A percentile compares a stretch with the other conserved stretches of the same genome.
phyloP scores from a whole-genome alignment of 1,140 invertebrate genomes.

The Laodelphax striatellus region DNA sequence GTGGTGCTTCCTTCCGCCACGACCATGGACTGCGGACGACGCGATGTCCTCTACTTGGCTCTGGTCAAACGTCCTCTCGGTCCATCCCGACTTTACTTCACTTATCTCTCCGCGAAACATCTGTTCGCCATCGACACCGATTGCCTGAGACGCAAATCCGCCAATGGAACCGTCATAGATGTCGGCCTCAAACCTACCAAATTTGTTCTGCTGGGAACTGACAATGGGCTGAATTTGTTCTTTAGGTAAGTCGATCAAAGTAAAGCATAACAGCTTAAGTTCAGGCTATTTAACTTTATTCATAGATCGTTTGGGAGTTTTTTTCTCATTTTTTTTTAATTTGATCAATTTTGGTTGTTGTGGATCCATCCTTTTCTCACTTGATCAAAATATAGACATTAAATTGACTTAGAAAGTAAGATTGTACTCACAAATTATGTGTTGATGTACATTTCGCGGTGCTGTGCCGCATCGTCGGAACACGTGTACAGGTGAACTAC shows the following conservation, averaged over 20 bases:
- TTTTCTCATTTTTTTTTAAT: too few relatives aligned
- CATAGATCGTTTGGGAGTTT: too few relatives aligned
- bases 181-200: slow-evolving; percentile 40
- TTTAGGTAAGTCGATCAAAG: slow-evolving; percentile 30
- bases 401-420: too few relatives aligned
- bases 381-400: too few relatives aligned
- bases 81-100: slow-evolving; percentile 40
- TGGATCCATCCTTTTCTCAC: too few relatives aligned
- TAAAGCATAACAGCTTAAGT: too few relatives aligned
- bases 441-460: too few relatives aligned
- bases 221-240: slow-evolving; percentile 41
- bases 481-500: too few relatives aligned
- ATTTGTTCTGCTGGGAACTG: slow-evolving; percentile 44
- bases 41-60: slow-evolving; percentile 43
- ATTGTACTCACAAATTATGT: too few relatives aligned
- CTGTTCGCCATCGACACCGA: slow-evolving; percentile 40
- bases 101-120: slow-evolving; percentile 40
- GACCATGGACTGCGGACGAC: slow-evolving; percentile 24
- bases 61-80: slow-evolving; percentile 36
- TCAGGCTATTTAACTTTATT: too few relatives aligned
- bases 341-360: too few relatives aligned
- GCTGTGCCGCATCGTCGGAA: too few relatives aligned
- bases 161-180: slow-evolving; percentile 38
- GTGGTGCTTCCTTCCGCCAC: slow-evolving; percentile 30
- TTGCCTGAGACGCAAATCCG: slow-evolving; percentile 36